Evolutionary conservation across 1,140 invertebrate species (phyloP).

Genomic region (Macrobrachium rosenbergii): DNA sequence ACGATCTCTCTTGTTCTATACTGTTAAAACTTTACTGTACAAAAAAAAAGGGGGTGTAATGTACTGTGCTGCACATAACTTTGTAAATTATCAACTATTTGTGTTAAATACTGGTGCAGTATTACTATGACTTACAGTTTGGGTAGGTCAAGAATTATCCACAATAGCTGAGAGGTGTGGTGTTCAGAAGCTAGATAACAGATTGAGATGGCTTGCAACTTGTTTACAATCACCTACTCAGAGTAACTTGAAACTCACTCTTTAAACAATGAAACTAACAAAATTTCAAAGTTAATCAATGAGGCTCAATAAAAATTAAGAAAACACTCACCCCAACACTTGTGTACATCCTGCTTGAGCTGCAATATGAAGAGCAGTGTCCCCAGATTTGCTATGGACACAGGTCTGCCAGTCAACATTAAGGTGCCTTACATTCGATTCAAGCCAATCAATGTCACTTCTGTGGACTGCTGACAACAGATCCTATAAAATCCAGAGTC

Average conservation of each 20-base stretch:
- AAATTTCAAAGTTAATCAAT: neutral
- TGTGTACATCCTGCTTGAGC: conserved; percentile 25
- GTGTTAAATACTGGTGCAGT: too few relatives aligned
- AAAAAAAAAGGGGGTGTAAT: too few relatives aligned
- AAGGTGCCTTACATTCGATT: neutral
- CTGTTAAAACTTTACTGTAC: too few relatives aligned
- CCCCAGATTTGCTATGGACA: conserved; percentile 39
- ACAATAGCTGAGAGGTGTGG: too few relatives aligned
- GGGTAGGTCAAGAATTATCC: too few relatives aligned
- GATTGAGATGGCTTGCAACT: too few relatives aligned
- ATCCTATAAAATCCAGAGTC: neutral
- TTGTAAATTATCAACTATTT: too few relatives aligned
- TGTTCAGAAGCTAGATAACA: too few relatives aligned
- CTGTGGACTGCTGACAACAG: conserved; percentile 39
- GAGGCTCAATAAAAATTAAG: neutral
- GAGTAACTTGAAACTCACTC: neutral
- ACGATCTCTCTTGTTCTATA: too few relatives aligned
- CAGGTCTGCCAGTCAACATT: conserved; percentile 19
- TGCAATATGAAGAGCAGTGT: conserved; percentile 38
- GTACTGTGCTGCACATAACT: too few relatives aligned
- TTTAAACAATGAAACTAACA: neutral
- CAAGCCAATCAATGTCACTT: conserved; percentile 34
- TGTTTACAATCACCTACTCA: too few relatives aligned
- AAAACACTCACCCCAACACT: conserved; percentile 19
- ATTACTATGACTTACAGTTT: too few relatives aligned